Percentiles rank a stretch among this genome's conserved stretches.
phyloP scores from a whole-genome alignment of 2,888 invertebrate species.

The Pardosa pseudoannulata region DNA sequence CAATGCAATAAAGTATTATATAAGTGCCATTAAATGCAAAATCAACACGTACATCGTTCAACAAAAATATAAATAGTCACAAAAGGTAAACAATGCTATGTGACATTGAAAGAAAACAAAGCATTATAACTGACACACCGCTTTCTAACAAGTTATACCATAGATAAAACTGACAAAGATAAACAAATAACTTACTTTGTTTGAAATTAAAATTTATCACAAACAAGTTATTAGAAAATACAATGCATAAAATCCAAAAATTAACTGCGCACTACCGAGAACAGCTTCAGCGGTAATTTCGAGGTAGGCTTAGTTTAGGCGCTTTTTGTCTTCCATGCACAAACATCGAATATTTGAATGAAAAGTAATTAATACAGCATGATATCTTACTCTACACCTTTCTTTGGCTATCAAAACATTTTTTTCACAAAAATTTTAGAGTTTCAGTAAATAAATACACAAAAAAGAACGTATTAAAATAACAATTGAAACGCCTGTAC shows the following conservation, averaged over 20 bases:
- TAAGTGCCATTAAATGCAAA: no score
- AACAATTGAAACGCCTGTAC: slow-evolving; percentile 60
- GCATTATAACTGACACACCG: slow-evolving; percentile 17
- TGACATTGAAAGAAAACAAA: neutral
- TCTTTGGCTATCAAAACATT: neutral
- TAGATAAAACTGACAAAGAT: neutral
- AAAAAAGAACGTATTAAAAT: slow-evolving; percentile 49
- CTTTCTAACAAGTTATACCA: slow-evolving; percentile 12
- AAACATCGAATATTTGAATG: neutral
- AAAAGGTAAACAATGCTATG: neutral
- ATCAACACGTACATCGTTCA: no score
- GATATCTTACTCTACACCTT: neutral
- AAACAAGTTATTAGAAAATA: slow-evolving; percentile 18
- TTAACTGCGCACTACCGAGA: slow-evolving; percentile 58
- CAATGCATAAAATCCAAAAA: slow-evolving; percentile 25
- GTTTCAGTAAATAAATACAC: slow-evolving; percentile 44
- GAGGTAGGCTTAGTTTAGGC: slow-evolving; percentile 67
- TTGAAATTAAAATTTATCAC: neutral
- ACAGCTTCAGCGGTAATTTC: slow-evolving; percentile 60
- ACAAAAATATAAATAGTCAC: no score
- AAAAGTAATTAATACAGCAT: slow-evolving; percentile 2
- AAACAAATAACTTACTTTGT: slow-evolving; percentile 42
- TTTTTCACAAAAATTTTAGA: slow-evolving; percentile 21
- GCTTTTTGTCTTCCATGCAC: slow-evolving; percentile 55
- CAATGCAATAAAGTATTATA: no score